These are phyloP conservation scores for Leptocoma aspasia DNA, from an alignment of 2,113 vertebrate species.

Conservation along the genomic window DNA sequence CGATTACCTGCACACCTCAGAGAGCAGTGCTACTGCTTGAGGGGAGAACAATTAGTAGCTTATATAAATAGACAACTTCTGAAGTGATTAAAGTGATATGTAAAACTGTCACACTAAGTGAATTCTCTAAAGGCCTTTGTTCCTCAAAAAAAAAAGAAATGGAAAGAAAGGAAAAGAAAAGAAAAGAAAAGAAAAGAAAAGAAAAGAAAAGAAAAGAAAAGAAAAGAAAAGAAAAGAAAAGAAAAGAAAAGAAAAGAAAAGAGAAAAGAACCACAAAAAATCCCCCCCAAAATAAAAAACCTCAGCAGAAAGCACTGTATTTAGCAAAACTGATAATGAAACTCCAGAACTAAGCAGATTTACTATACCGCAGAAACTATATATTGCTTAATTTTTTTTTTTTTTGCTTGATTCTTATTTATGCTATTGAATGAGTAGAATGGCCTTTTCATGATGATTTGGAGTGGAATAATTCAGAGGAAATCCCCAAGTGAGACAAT, in stretches of 20 bases:
- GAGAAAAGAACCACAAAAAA: neutral
- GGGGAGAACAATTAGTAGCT: slow-evolving; percentile 32
- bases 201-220: neutral
- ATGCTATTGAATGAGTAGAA: neutral
- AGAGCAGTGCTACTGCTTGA: slow-evolving; percentile 6
- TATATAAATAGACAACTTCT: slow-evolving; percentile 43
- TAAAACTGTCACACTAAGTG: neutral
- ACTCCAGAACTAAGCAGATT: neutral
- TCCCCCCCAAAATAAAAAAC: neutral
- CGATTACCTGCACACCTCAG: slow-evolving; percentile 22
- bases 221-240: neutral
- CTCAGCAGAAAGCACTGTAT: neutral
- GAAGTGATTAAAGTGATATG: slow-evolving; percentile 23
- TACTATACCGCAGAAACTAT: neutral
- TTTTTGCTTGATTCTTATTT: neutral
- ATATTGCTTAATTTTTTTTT: neutral
- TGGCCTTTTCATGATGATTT: neutral
- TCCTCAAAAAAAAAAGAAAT: neutral
- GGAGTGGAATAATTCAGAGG: neutral
- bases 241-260: neutral
- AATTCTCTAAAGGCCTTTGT: neutral
- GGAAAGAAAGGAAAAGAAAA: no score
- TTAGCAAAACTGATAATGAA: neutral
- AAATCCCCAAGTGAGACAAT: slow-evolving; percentile 14
- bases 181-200: neutral